Base-by-base conservation (phyloP, 2,888 invertebrate species). In the Elgonia sp. region DNA sequence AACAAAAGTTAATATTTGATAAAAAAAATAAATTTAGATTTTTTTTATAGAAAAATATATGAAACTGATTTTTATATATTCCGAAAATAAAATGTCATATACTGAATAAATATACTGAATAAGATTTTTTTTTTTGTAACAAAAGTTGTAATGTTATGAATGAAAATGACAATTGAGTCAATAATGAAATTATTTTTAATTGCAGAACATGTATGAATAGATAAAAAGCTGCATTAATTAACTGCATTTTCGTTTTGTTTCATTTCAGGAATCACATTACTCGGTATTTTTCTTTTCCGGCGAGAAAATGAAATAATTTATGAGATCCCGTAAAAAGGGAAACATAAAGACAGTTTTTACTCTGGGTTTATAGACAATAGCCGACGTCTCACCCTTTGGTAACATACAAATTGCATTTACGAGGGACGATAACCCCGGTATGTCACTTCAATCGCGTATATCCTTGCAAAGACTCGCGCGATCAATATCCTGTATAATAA, bases 371-470 rank as follows among this genome's bases (percentile, higher is more conserved):
- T 73, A 60, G 73, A 73, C 73, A 73, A 73, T 57, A 60, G 60
- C 50, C 53, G 46, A 20, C 20, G 21, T 65, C 57, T 72, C 50
- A 76, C 65, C 76, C 63, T 76, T 76, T 76, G 20, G 76, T 65
- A 76, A 76, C 53, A 63, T 63, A 76, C 76, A 65, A 65, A 76
- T 76, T 76, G 76, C 76, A 76, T 76, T 76, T 76, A 65, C 76
- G 76, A 76, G 50, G 76, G 63, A 76, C 76, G 76, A 76, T 76
- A 76, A 77, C 77, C 77, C 77, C 67, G 55, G 55, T 67, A 67
- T 77, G 77, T 77, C 77, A 77, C 77, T 77, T 65, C 40, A 67
- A 77, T 55, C 65, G 77, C 20, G 42, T 67, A 77, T 77, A 77
- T 77, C 67, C 77, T 77, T 67, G 55, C 37, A 73, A 21, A 62